Base-by-base conservation (phyloP, 2,888 invertebrate genomes). In the Acleris literana region DNA sequence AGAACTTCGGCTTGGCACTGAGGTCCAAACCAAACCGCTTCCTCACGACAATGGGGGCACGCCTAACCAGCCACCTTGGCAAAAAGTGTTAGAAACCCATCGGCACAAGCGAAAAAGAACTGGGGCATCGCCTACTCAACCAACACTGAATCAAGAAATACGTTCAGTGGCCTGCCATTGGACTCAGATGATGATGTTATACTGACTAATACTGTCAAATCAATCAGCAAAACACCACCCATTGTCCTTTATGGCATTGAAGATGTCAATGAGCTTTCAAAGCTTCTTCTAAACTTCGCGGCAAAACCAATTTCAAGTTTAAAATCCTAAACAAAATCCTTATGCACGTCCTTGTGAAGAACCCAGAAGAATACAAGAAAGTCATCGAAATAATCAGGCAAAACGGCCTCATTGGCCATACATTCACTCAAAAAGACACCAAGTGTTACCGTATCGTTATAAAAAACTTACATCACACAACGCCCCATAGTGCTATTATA, bases 331-430 rank as follows among this genome's bases (percentile, higher is more conserved):
- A 68, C 51, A 61, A 60, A 62, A 70, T 68, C 22, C 63, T 62
- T 25, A 53, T 71, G 2, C 55, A 66, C 18, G 56, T 73, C 3
- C 44, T 11, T 11, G 25, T 25, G 6, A 33, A n/a, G 9, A 44
- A 29, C 13, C 16, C 46, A 16, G 70, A 67, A 20, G 25, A n/a
- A 3, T 71, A 73, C 49, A 69, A 73, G 61, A 60, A 46, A 17
- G 48, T 70, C 3, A 69, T 71, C 5, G 9, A 49, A 0, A 9
- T 57, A 7, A 51, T 72, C 16, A 48, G 71, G 25, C 46, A 63
- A 20, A 70, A 68, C 9, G 72, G 70, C 1, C 53, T 76, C 0
- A 76, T 74, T 13, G 73, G 71, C 1, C 73, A 75, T 33, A 75
- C 74, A 9, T 75, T 76, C 54, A 72, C 55, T 9, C 39, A 25